These are phyloP conservation scores for Pemphigus obesinymphae DNA, from an alignment of 1,140 invertebrate species.

Conservation along the genomic window DNA sequence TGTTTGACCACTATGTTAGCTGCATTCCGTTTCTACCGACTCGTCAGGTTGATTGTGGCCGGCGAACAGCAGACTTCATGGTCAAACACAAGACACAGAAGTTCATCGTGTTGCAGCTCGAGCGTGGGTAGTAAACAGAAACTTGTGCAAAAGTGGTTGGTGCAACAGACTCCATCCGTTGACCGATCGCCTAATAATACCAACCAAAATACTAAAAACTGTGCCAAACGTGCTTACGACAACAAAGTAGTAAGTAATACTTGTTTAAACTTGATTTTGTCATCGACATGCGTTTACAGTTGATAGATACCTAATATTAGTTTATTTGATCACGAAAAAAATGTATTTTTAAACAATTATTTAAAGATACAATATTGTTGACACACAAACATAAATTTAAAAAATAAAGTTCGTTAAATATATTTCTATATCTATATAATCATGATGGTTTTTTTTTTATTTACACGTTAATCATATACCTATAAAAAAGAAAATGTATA, in stretches of 20 bases:
- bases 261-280: background rate
- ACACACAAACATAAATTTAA: background rate
- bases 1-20: constrained; percentile 54
- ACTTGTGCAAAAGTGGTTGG: constrained; percentile 45
- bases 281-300: background rate
- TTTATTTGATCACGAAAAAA: background rate
- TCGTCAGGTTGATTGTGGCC: constrained; percentile 56
- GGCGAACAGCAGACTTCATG: constrained; percentile 38
- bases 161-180: constrained; percentile 40
- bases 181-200: background rate
- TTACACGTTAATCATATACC: background rate
- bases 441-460: background rate
- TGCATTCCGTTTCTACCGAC: constrained; percentile 55
- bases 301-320: background rate
- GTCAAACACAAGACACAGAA: background rate
- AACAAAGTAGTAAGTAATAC: constrained; percentile 29
- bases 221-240: background rate
- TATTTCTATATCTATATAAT: background rate
- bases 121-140: constrained; percentile 43
- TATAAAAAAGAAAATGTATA: background rate
- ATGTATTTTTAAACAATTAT: background rate
- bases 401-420: background rate
- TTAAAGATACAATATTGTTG: too few species aligned
- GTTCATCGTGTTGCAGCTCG: constrained; percentile 42
- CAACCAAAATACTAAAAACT: too few species aligned